Evolutionary conservation across 1,140 invertebrate genomes (phyloP), one percentile per base, ranked within the genome.

Genomic region (Bombus confusus): DNA sequence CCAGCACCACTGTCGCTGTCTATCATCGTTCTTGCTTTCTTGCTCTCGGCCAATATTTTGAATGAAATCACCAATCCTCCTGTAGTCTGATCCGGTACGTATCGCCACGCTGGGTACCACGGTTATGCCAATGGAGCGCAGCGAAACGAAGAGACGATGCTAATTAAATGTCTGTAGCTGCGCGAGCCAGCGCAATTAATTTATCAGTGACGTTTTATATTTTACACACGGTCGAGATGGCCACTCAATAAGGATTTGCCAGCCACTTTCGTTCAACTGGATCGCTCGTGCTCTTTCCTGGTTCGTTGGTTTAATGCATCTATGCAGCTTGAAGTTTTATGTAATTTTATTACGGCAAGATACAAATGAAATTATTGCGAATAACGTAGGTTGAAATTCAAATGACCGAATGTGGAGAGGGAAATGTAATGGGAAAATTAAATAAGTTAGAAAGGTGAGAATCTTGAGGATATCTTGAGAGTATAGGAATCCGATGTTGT

Each of bases 21-120:
- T 83, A 69, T 85, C 85, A 74, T 91, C 62, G 62, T 68, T 1
- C 82, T 83, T 87, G 79, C 34, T 91, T 91, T 89, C 89, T 91
- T 82, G 77, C 85, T 71, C 75, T 64, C n/a, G 9, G n/a, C 37
- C 47, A 59, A 73, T 41, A 84, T 82, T 76, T 85, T 78, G 82
- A 85, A 77, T 86, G 86, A 81, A 86, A 77, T 47, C 72, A 28
- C 22, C 28, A 10, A 47, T 59, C 8, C 57, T 80, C 31, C 6
- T n/a, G 64, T 34, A 18, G 64, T 28, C 31, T 9, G n/a, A n/a
- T 34, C 6, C 13, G 64, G 15, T 28, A 28, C 34, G 64, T n/a
- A 15, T 34, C 31, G 34, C 28, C 52, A 59, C 69, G 25, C 6
- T 57, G 43, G 43, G 31, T 34, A 34, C 79, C 68, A 18, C 25